phyloP scores from a whole-genome alignment of 2,888 invertebrate genomes.

The Alloplasta piceator region DNA sequence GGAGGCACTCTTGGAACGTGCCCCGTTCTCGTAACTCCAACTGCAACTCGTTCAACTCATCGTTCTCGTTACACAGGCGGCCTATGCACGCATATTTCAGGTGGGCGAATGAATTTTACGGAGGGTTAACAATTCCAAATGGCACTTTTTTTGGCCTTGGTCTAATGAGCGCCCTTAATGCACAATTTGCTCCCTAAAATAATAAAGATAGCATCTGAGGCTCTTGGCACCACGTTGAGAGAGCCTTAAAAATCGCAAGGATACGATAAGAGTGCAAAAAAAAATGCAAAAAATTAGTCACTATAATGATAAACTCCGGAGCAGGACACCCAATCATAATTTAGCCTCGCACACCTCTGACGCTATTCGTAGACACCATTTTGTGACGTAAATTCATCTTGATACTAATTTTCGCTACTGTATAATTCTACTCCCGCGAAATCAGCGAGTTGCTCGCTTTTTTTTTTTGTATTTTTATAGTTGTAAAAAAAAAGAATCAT shows the following conservation, averaged over 20 bases:
- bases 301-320: slow-evolving; percentile 22
- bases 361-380: background rate
- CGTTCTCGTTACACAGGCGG: background rate
- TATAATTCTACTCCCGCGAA: slow-evolving; percentile 39
- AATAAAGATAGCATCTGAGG: slow-evolving; percentile 74
- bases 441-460: slow-evolving; percentile 38
- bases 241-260: background rate
- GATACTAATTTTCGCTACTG: slow-evolving; percentile 27
- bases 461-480: slow-evolving; percentile 30
- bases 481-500: slow-evolving; percentile 10
- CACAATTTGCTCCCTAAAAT: slow-evolving; percentile 81
- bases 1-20: slow-evolving; percentile 57
- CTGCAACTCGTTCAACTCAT: slow-evolving; percentile 54
- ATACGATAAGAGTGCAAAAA: background rate
- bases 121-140: background rate
- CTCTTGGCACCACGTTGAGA: background rate
- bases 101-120: slow-evolving; percentile 5
- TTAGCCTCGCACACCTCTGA: background rate
- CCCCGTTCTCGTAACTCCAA: slow-evolving; percentile 57
- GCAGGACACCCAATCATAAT: slow-evolving; percentile 27
- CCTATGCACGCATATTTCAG: background rate
- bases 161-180: slow-evolving; percentile 70
- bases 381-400: slow-evolving; percentile 41
- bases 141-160: slow-evolving; percentile 6
- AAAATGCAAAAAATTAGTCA: slow-evolving; percentile 23